phyloP scores from a whole-genome alignment of 2,888 invertebrate species.

The Gandaritis pyraliata region DNA sequence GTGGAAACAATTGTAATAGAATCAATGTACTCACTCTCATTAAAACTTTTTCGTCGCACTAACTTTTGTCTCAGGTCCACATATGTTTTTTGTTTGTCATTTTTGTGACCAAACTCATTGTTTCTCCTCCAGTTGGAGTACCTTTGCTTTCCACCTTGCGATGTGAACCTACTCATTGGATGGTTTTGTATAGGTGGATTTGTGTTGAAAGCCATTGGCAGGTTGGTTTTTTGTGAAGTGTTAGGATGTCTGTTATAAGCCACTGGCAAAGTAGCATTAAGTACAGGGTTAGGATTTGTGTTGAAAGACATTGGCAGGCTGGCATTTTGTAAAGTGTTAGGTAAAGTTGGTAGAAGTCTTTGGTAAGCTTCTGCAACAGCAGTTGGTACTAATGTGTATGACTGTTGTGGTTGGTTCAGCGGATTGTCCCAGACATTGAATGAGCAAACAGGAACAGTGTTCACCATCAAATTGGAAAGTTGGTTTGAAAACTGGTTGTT shows the following conservation, averaged over 20 bases:
- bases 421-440: conserved; percentile 17
- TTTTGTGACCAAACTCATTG: not conserved
- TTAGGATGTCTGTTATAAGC: not conserved
- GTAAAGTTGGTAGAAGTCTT: conserved; percentile 9
- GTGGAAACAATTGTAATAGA: conserved; percentile 25
- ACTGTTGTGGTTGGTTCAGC: conserved; percentile 6
- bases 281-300: too few relatives aligned
- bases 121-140: conserved; percentile 1
- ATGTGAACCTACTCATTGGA: not conserved
- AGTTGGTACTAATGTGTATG: conserved; percentile 18
- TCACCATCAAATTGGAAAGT: conserved; percentile 28
- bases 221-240: too few relatives aligned
- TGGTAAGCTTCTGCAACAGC: conserved; percentile 12
- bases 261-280: too few relatives aligned
- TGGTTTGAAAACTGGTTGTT: conserved; percentile 49
- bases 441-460: conserved; percentile 6
- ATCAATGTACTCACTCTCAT: conserved; percentile 29
- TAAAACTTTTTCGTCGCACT: conserved; percentile 39
- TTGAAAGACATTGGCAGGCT: not conserved
- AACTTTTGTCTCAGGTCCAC: conserved; percentile 52
- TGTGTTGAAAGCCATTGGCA: too few relatives aligned
- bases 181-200: not conserved
- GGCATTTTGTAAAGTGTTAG: conserved; percentile 14
- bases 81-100: conserved; percentile 7
- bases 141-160: not conserved